These are phyloP conservation scores for Homarus gammarus DNA, from an alignment of 2,888 invertebrate genomes.

Conservation along the genomic window DNA sequence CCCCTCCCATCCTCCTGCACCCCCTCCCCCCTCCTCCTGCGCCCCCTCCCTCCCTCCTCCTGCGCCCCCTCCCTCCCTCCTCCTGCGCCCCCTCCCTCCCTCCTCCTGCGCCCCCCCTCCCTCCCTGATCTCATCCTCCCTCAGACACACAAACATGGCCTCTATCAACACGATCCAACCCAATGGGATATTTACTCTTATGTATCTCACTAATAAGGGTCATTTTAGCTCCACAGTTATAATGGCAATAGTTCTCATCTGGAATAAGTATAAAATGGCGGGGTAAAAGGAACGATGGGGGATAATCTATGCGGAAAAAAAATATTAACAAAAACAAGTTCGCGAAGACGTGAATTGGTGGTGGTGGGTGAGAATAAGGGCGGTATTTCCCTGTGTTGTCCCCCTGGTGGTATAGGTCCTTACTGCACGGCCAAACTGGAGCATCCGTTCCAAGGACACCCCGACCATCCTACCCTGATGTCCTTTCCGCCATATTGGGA, in stretches of 20 bases:
- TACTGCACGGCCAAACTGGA: conserved; percentile 50
- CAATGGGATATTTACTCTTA: neutral
- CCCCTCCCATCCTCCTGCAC: too few species aligned
- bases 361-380: conserved; percentile 8
- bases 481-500: conserved; percentile 48
- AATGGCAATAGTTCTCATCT: neutral
- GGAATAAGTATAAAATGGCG: neutral
- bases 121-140: neutral
- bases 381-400: neutral
- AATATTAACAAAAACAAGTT: conserved; percentile 14
- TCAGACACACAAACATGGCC: neutral
- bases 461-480: conserved; percentile 2
- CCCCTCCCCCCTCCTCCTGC: too few species aligned
- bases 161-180: neutral
- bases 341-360: neutral
- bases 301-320: conserved; percentile 15
- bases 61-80: too few species aligned
- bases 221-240: neutral
- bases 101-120: too few species aligned
- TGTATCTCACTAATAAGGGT: neutral
- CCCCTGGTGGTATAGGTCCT: neutral
- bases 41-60: too few species aligned
- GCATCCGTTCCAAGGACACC: conserved; percentile 54
- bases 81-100: too few species aligned
- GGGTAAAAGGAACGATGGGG: conserved; percentile 23